These are phyloP conservation scores for Tetrapedia diversipes DNA, from an alignment of 2,888 invertebrate genomes.

Conservation along the genomic window DNA sequence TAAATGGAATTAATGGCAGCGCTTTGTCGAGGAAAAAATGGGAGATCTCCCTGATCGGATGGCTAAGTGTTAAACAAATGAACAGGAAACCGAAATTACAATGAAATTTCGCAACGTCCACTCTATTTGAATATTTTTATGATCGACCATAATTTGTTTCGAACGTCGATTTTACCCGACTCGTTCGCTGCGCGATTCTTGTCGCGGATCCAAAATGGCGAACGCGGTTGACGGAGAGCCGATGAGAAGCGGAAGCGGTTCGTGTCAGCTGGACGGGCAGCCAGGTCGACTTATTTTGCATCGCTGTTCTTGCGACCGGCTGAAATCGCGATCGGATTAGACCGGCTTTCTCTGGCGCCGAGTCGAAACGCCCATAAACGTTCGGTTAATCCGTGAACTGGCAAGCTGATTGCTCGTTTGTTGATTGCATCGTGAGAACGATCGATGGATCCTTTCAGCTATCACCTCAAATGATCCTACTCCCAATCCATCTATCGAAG, in stretches of 20 bases:
- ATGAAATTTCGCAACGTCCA: no score
- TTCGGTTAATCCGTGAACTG: neutral
- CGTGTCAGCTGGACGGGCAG: conserved; percentile 70
- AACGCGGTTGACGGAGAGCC: conserved; percentile 22
- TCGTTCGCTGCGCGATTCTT: conserved; percentile 1
- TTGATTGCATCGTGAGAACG: conserved; percentile 3
- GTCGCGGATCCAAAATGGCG: conserved; percentile 9
- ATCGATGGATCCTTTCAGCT: neutral
- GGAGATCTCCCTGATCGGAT: no score
- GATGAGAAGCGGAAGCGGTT: conserved; percentile 69
- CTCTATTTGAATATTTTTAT: no score
- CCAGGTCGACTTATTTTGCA: conserved; percentile 69
- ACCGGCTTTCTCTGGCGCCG: conserved; percentile 31
- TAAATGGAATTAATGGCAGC: no score
- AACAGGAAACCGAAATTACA: no score
- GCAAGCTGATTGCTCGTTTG: neutral
- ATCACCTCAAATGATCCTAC: no score
- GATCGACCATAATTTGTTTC: no score
- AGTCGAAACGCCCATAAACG: conserved; percentile 37
- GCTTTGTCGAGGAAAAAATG: no score
- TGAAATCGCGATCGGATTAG: conserved; percentile 49
- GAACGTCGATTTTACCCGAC: no score
- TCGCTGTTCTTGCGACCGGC: conserved; percentile 51
- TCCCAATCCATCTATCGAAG: no score
- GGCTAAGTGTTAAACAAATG: no score